phyloP scores from a whole-genome alignment of 2,797 vertebrate species.

The Nannoperca australis region DNA sequence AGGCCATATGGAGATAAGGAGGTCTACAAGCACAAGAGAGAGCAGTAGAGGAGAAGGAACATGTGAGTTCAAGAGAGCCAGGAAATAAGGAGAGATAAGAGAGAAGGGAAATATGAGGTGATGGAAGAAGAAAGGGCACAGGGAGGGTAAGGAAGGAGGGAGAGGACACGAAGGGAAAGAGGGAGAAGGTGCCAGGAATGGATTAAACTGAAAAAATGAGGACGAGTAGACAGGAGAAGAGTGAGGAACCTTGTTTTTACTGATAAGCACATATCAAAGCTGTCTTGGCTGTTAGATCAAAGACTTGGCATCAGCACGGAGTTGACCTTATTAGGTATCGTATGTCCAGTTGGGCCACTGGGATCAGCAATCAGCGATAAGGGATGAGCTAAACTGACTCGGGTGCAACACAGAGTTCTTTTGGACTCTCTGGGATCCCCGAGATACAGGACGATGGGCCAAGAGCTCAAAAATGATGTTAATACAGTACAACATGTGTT shows the following conservation, averaged over 20 bases:
- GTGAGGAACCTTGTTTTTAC: slow-evolving; percentile 64
- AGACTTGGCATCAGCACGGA: slow-evolving; percentile 55
- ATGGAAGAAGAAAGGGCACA: slow-evolving; percentile 46
- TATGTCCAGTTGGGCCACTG: slow-evolving; percentile 54
- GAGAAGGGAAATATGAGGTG: slow-evolving; percentile 29
- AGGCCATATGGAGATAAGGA: slow-evolving; percentile 36
- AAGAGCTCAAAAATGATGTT: slow-evolving; percentile 23
- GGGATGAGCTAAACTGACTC: slow-evolving; percentile 51
- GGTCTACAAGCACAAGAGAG: slow-evolving; percentile 27
- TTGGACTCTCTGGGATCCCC: slow-evolving; percentile 45
- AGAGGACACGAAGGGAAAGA: slow-evolving; percentile 12
- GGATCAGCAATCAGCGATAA: slow-evolving; percentile 58
- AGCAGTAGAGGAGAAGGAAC: slow-evolving; percentile 1
- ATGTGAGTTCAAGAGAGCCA: slow-evolving; percentile 29
- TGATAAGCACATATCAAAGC: slow-evolving; percentile 73
- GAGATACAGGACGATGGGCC: slow-evolving; percentile 18
- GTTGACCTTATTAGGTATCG: slow-evolving; percentile 57
- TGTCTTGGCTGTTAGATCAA: slow-evolving; percentile 74
- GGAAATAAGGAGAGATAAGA: slow-evolving; percentile 51
- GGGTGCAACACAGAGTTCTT: slow-evolving; percentile 52
- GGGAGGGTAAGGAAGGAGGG: slow-evolving; percentile 50
- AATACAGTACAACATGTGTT: slow-evolving; percentile 17
- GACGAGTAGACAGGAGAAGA: slow-evolving; percentile 46
- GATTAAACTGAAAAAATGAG: slow-evolving; percentile 59
- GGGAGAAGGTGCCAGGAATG: slow-evolving; percentile 31